Evolutionary conservation across 2,888 invertebrate genomes (phyloP).

Genomic region (Blastobasis adustella): DNA sequence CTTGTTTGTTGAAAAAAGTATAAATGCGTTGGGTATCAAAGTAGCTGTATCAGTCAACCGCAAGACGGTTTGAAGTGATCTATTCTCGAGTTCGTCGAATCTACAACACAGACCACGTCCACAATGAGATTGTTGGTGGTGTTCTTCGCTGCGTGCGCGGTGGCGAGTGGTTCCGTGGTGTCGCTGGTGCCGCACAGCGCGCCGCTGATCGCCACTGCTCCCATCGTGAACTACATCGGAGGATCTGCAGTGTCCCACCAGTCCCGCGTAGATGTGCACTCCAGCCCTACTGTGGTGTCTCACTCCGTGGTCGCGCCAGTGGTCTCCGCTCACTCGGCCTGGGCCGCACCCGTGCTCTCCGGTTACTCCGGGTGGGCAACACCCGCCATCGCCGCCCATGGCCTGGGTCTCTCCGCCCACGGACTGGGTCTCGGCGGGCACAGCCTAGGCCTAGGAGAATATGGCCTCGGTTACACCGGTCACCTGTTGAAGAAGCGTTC

Average conservation of each 20-base stretch:
- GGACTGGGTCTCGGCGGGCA: constrained; percentile 16
- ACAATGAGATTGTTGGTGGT: constrained; percentile 60
- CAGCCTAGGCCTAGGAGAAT: not conserved
- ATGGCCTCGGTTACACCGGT: constrained; percentile 12
- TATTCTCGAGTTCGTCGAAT: constrained; percentile 29
- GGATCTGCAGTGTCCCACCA: constrained; percentile 60
- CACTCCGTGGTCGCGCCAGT: constrained; percentile 27
- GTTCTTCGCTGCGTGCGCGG: constrained; percentile 32
- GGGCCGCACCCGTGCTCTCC: constrained; percentile 2
- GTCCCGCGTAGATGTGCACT: constrained; percentile 63
- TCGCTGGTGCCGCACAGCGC: constrained; percentile 31
- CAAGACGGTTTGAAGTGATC: constrained; percentile 50
- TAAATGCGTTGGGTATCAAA: no score
- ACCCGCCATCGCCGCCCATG: not conserved
- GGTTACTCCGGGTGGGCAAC: constrained; percentile 24
- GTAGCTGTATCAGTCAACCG: constrained; percentile 41
- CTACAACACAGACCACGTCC: constrained; percentile 52
- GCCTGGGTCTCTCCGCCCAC: constrained; percentile 3
- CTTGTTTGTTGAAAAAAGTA: no score
- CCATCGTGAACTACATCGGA: constrained; percentile 29
- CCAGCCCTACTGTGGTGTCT: constrained; percentile 49
- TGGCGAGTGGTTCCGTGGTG: constrained; percentile 19
- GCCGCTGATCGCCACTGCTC: not conserved
- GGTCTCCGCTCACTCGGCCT: constrained; percentile 22
- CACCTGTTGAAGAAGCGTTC: constrained; percentile 37